A percentile compares a stretch with the other conserved stretches of the same genome.
phyloP scores from a whole-genome alignment of 2,113 vertebrate species.

The Panthera uncia region DNA sequence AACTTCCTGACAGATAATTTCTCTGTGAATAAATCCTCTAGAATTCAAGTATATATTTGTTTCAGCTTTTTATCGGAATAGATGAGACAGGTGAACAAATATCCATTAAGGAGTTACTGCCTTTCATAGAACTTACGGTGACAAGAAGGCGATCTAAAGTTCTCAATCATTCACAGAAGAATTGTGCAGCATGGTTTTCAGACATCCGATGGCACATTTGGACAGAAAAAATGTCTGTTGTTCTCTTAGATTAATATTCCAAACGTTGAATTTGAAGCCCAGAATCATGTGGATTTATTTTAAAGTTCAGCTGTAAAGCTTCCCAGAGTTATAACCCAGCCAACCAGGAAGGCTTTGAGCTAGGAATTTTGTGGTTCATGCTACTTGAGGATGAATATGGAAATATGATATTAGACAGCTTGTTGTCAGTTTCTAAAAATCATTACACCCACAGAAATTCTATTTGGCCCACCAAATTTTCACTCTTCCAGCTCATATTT shows the following conservation, averaged over 20 bases:
- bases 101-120: constrained; percentile 50
- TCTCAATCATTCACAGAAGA: constrained; percentile 45
- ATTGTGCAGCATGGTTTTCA: constrained; percentile 16
- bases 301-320: constrained; percentile 61
- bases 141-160: constrained; percentile 31
- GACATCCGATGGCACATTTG: constrained; percentile 32
- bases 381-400: constrained; percentile 19
- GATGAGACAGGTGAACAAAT: constrained; percentile 63
- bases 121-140: constrained; percentile 31
- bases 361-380: constrained; percentile 22
- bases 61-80: constrained; percentile 56
- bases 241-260: constrained; percentile 57
- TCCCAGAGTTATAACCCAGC: constrained; percentile 25
- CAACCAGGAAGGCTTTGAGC: constrained; percentile 16
- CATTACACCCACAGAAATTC: neutral
- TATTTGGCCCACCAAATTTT: constrained; percentile 2
- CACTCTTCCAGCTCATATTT: neutral
- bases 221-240: constrained; percentile 47
- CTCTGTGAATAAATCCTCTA: constrained; percentile 52
- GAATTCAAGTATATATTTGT: constrained; percentile 72
- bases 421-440: constrained; percentile 54
- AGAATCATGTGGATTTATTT: constrained; percentile 70
- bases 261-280: constrained; percentile 54
- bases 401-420: constrained; percentile 60
- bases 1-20: constrained; percentile 76